These are phyloP conservation scores for Pseudopleuronectes americanus DNA, from an alignment of 2,797 vertebrate species.

Conservation along the genomic window DNA sequence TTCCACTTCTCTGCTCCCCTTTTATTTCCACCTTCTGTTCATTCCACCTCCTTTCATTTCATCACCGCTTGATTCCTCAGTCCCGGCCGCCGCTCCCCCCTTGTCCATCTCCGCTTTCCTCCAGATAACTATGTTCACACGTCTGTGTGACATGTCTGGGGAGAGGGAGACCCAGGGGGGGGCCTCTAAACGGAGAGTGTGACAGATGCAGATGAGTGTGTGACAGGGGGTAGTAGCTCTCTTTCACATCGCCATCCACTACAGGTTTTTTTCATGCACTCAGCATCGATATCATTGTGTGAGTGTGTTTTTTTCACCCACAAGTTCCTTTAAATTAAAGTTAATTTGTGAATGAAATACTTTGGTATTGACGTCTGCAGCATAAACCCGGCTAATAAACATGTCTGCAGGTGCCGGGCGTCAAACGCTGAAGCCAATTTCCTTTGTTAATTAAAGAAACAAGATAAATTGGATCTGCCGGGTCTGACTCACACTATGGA, in stretches of 20 bases:
- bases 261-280: slow-evolving; percentile 45
- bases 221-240: slow-evolving; percentile 51
- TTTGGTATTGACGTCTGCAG: background rate
- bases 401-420: slow-evolving; percentile 8
- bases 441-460: background rate
- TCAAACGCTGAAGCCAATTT: slow-evolving; percentile 5
- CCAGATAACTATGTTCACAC: slow-evolving; percentile 63
- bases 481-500: background rate
- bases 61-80: slow-evolving; percentile 58
- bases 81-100: slow-evolving; percentile 35
- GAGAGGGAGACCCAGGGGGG: too few species aligned
- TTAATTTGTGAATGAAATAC: slow-evolving; percentile 41
- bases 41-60: slow-evolving; percentile 60
- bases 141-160: slow-evolving; percentile 63
- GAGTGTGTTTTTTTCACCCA: slow-evolving; percentile 34
- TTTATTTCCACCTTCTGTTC: slow-evolving; percentile 51
- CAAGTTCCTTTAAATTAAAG: too few species aligned
- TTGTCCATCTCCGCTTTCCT: slow-evolving; percentile 44
- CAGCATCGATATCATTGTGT: slow-evolving; percentile 51
- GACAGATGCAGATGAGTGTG: slow-evolving; percentile 71
- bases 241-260: slow-evolving; percentile 40
- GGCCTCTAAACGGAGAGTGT: slow-evolving; percentile 59
- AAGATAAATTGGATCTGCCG: background rate
- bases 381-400: slow-evolving; percentile 28
- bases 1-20: slow-evolving; percentile 45